phyloP scores from a whole-genome alignment of 2,888 invertebrate genomes.

The Ornithoptera alexandrae region DNA sequence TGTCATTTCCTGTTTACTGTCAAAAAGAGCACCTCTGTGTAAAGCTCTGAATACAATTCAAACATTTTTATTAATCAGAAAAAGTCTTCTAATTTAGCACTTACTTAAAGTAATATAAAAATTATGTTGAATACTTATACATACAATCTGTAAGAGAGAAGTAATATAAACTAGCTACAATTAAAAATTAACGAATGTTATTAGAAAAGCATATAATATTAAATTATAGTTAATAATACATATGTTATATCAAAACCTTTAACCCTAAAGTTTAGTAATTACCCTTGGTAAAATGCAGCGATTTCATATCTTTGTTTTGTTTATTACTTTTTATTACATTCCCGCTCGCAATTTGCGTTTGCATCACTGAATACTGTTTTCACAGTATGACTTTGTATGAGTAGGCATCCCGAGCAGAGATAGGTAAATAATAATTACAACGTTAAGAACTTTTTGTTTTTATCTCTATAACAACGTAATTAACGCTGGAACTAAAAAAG shows the following conservation, averaged over 20 bases:
- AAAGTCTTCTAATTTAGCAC: no score
- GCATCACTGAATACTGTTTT: slow-evolving; percentile 1
- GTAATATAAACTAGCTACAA: not conserved
- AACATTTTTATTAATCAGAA: no score
- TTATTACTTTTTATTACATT: slow-evolving; percentile 1
- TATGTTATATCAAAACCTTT: not conserved
- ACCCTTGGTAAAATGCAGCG: not conserved
- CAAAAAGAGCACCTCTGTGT: no score
- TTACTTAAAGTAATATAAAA: no score
- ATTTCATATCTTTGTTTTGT: not conserved
- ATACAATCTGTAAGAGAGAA: no score
- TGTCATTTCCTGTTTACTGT: no score
- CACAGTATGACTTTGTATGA: not conserved
- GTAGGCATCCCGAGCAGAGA: not conserved
- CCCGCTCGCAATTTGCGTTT: slow-evolving; percentile 2
- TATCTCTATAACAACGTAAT: not conserved
- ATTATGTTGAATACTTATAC: no score
- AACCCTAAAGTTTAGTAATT: not conserved
- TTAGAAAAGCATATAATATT: not conserved
- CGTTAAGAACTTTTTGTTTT: not conserved
- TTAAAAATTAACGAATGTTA: not conserved
- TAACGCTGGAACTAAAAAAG: not conserved
- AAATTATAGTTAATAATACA: not conserved
- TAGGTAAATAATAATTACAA: not conserved
- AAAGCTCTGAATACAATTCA: no score